Percentiles rank a stretch among this genome's conserved stretches.
Evolutionary conservation across 1,140 invertebrate species (phyloP).

Genomic region (Rhopalosiphum padi): DNA sequence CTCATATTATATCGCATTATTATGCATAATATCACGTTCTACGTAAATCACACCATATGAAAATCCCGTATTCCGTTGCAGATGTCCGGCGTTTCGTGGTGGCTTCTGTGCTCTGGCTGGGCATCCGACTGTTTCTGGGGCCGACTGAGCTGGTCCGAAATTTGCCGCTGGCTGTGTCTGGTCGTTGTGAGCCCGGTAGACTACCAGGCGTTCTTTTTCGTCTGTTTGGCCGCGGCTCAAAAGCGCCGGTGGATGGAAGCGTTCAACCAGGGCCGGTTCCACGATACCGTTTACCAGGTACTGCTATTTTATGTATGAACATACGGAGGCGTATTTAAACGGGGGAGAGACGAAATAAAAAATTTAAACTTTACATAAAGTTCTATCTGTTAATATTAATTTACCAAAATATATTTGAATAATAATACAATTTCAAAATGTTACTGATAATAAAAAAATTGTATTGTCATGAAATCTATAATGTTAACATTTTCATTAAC

Average conservation of each 20-base stretch:
- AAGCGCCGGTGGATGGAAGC: conserved; percentile 33
- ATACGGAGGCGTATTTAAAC: not conserved
- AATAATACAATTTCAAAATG: not conserved
- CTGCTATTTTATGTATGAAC: not conserved
- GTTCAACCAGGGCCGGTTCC: not conserved
- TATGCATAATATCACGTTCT: not conserved
- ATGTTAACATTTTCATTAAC: no score
- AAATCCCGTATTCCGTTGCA: not conserved
- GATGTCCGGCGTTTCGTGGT: conserved; percentile 50
- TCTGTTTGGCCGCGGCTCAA: conserved; percentile 2
- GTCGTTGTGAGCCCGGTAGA: not conserved
- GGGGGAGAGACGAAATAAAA: not conserved
- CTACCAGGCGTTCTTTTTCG: conserved; percentile 21
- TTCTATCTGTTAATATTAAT: not conserved
- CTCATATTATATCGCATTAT: not conserved
- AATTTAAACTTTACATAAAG: not conserved
- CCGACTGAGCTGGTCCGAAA: conserved; percentile 21
- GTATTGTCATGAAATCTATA: no score
- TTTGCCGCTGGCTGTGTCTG: conserved; percentile 45
- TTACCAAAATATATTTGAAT: not conserved
- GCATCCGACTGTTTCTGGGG: conserved; percentile 39
- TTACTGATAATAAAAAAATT: not conserved
- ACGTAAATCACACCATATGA: not conserved
- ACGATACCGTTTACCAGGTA: conserved; percentile 4
- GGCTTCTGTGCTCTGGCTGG: conserved; percentile 48